Conservation (phyloP, 2,113 vertebrate genomes). For the Columba livia region DNA sequence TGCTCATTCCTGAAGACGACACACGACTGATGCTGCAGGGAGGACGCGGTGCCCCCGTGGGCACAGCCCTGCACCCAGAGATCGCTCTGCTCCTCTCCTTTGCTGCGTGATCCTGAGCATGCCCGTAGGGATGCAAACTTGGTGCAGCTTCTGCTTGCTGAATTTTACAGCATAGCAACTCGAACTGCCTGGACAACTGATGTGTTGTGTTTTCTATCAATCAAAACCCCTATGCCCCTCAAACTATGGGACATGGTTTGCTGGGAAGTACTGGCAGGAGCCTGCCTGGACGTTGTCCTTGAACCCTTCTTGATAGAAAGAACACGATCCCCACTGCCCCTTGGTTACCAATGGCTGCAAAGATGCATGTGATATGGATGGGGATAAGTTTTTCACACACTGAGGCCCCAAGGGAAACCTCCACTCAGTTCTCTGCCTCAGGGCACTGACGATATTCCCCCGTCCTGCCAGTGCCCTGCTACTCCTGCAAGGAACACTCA, state of each 20-base stretch:
- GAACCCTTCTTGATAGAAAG: neutral
- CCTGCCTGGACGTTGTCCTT: neutral
- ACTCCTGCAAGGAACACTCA: neutral
- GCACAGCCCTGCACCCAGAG: neutral
- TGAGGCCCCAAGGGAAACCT: neutral
- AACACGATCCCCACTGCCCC: fast-evolving
- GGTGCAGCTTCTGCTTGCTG: neutral
- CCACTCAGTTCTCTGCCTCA: neutral
- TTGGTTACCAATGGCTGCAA: neutral
- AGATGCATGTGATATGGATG: neutral
- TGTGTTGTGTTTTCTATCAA: neutral
- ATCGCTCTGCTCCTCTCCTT: neutral
- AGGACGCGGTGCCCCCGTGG: neutral
- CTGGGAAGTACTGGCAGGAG: neutral
- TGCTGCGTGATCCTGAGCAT: neutral
- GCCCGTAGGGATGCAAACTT: neutral
- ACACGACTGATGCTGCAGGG: fast-evolving
- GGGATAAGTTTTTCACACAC: neutral
- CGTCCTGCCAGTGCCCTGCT: neutral
- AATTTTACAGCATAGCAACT: neutral
- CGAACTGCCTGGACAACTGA: neutral
- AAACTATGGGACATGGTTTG: neutral
- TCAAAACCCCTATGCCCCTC: neutral
- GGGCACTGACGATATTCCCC: neutral
- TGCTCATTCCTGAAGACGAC: neutral